These are phyloP conservation scores for Chesias legatella DNA, from an alignment of 2,888 invertebrate genomes.

Conservation along the genomic window DNA sequence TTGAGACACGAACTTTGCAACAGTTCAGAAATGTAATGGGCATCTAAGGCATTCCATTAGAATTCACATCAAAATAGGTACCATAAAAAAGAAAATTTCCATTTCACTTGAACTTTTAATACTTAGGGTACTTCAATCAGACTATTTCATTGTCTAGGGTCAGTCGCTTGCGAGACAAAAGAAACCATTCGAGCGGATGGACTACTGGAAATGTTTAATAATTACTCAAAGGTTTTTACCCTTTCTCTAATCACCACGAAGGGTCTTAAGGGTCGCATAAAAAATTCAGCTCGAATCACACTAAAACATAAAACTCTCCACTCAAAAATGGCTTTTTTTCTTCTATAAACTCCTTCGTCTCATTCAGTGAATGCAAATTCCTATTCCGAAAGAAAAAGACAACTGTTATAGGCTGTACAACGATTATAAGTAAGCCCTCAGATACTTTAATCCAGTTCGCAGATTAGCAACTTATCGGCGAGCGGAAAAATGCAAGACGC, in stretches of 20 bases:
- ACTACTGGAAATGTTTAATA: constrained; percentile 67
- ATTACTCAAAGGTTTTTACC: constrained; percentile 63
- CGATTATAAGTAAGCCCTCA: neutral
- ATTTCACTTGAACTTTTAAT: constrained; percentile 8
- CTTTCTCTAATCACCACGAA: constrained; percentile 64
- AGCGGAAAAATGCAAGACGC: constrained; percentile 77
- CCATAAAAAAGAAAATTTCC: constrained; percentile 8
- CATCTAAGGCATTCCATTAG: too few species aligned
- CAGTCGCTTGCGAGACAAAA: constrained; percentile 33
- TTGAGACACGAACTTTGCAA: neutral
- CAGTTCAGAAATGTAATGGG: neutral
- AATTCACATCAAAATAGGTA: neutral
- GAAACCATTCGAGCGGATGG: constrained; percentile 42
- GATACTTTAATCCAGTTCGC: constrained; percentile 75
- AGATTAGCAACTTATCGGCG: constrained; percentile 70
- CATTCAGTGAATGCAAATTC: too few species aligned
- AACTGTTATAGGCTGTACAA: too few species aligned
- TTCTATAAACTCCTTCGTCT: too few species aligned
- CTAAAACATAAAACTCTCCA: constrained; percentile 55
- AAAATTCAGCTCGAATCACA: constrained; percentile 68
- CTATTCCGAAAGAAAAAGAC: too few species aligned
- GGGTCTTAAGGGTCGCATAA: constrained; percentile 60
- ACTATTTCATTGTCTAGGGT: constrained; percentile 21
- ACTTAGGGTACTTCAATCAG: constrained; percentile 13
- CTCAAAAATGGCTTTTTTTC: too few species aligned